Evolutionary conservation across 2,113 vertebrate genomes (phyloP), one percentile per base, ranked within the genome.

Genomic region (Corythornis madagascariensis): DNA sequence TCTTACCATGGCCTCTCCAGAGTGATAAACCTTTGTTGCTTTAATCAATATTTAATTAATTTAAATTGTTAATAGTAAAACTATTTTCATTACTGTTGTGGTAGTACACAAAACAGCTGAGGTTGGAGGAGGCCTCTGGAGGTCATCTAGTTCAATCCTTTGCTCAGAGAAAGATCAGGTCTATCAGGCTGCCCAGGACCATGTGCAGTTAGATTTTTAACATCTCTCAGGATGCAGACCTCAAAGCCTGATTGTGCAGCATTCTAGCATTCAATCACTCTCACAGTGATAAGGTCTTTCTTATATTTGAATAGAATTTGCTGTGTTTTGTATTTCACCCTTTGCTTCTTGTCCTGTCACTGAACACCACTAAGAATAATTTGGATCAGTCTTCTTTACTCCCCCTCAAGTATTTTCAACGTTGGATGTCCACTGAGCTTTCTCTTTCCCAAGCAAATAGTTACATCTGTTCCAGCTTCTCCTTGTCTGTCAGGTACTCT

Each of bases 241-340:
- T 8, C 21, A 24, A 42, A 61, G 12, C 4, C 47, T 31, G 4
- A 8, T 25, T 67, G 38, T 0, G 0, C 14, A 88, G 60, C 2
- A 1, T 61, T 71, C 47, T 70, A 45, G 12, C 6, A 42, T n/a
- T 90, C 64, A 72, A 3, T 43, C 40, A 25, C 20, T 63, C 59
- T 47, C 28, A 77, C 3, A 35, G 13, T 35, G 21, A 65, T 71
- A 67, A 9, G 25, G 3, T 17, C 55, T 73, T 70, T 81, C 73
- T 79, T 47, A 42, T 7, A 60, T 7, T 29, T 73, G 42, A 88
- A 80, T 53, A 8, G 11, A 16, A 66, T 53, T 81, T 77, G 11
- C 29, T 71, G 16, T 13, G 50, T 59, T 86, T 63, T 48, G 29
- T 53, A 50, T 89, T 94, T 70, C 70, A 3, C 9, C 7, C 7